Conservation (phyloP, 1,140 invertebrate genomes). For the Bradysia coprophila region DNA sequence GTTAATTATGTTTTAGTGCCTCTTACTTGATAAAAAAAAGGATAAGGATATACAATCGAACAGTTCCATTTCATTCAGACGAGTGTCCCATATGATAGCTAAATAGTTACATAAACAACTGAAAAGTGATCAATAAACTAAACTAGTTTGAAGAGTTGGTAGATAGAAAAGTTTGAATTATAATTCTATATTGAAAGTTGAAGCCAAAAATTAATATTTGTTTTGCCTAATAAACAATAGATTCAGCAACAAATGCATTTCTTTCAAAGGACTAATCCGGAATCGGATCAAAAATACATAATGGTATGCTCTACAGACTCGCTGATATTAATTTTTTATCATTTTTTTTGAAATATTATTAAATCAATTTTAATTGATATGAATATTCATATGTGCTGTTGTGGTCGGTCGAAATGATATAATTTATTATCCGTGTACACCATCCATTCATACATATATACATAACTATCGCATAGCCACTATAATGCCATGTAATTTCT, state of each 20-base stretch:
- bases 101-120: not conserved
- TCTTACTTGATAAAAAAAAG: too few species aligned
- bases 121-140: not conserved
- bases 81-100: not conserved
- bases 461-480: too few species aligned
- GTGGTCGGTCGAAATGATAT: not conserved
- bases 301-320: constrained; percentile 18
- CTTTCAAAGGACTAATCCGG: constrained; percentile 18
- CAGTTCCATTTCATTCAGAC: too few species aligned
- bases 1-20: too few species aligned
- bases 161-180: not conserved
- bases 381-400: not conserved
- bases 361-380: not conserved
- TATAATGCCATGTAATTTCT: too few species aligned
- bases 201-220: not conserved
- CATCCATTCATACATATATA: not conserved
- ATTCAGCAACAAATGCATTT: constrained; percentile 14
- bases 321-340: too few species aligned
- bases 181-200: not conserved
- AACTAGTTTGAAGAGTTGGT: not conserved
- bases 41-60: too few species aligned
- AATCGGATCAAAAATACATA: constrained; percentile 22
- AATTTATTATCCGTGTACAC: not conserved
- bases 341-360: not conserved
- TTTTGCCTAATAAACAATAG: not conserved